Percentiles rank a stretch among this genome's conserved stretches.
Conservation (phyloP, 2,113 vertebrate genomes). For the Symphodus melops region DNA sequence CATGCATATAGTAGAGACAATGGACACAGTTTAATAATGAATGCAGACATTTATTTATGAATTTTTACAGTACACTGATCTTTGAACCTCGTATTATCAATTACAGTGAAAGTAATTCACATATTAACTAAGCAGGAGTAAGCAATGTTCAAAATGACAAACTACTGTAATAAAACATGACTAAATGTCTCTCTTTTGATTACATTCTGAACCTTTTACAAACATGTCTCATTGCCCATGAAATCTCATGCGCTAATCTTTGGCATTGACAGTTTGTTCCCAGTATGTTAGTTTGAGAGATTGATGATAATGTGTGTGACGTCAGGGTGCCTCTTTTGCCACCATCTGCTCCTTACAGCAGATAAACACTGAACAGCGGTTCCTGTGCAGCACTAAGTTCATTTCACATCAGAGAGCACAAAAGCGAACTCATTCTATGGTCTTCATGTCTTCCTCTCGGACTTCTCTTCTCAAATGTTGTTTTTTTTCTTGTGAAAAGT, state of each 20-base stretch:
- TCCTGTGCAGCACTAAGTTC: slow-evolving; percentile 56
- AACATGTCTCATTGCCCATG: background rate
- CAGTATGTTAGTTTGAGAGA: slow-evolving; percentile 30
- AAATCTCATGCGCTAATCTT: background rate
- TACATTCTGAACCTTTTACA: too few relatives aligned
- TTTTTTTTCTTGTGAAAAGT: slow-evolving; percentile 8
- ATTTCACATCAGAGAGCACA: slow-evolving; percentile 63
- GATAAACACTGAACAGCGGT: slow-evolving; percentile 65
- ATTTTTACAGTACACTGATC: too few relatives aligned
- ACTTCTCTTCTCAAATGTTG: slow-evolving; percentile 19
- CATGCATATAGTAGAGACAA: too few relatives aligned
- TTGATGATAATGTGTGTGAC: slow-evolving; percentile 77
- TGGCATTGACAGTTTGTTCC: slow-evolving; percentile 9
- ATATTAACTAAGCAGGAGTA: too few relatives aligned
- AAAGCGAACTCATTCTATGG: slow-evolving; percentile 28
- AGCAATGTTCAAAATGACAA: too few relatives aligned
- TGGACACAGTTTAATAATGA: too few relatives aligned
- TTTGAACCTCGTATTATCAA: too few relatives aligned
- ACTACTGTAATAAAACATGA: too few relatives aligned
- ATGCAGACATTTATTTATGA: too few relatives aligned
- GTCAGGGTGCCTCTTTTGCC: slow-evolving; percentile 48
- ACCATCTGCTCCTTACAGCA: slow-evolving; percentile 77
- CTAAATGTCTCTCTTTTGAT: too few relatives aligned
- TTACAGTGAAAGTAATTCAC: too few relatives aligned
- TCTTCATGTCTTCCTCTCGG: slow-evolving; percentile 5